These are phyloP conservation scores for Adoxophyes honmai DNA, from an alignment of 1,140 invertebrate species.

Conservation along the genomic window DNA sequence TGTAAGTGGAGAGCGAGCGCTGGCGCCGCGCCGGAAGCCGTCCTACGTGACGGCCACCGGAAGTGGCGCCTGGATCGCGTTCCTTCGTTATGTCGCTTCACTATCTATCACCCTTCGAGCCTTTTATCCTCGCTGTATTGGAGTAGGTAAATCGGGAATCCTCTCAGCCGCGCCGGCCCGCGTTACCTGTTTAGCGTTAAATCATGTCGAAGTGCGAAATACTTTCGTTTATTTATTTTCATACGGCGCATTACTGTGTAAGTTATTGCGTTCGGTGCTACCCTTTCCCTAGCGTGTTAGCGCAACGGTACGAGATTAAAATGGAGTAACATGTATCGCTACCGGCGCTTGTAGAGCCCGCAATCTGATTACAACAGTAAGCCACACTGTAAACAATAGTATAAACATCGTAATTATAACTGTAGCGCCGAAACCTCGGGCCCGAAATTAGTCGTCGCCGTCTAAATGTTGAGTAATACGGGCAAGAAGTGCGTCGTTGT, in stretches of 20 bases:
- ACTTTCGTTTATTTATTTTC: conserved; percentile 8
- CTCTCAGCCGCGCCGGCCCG: not conserved
- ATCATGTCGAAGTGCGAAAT: not conserved
- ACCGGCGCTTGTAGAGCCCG: not conserved
- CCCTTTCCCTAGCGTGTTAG: conserved; percentile 5
- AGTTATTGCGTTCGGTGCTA: not conserved
- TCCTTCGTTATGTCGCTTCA: conserved; percentile 50
- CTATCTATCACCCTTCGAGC: conserved; percentile 31
- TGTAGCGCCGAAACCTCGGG: conserved; percentile 17
- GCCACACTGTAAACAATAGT: conserved; percentile 5
- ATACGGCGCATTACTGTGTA: not conserved
- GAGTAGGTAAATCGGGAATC: not conserved
- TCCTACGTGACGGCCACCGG: conserved; percentile 69
- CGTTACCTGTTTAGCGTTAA: conserved; percentile 1
- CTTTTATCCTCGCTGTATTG: conserved; percentile 36
- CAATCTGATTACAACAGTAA: conserved; percentile 10
- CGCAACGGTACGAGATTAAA: not conserved
- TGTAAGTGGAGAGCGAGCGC: conserved; percentile 54
- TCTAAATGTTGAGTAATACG: conserved; percentile 58
- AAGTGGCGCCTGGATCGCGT: conserved; percentile 64
- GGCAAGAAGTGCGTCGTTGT: conserved; percentile 56
- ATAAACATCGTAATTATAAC: conserved; percentile 17
- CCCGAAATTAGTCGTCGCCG: conserved; percentile 49
- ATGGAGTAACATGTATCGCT: conserved; percentile 4
- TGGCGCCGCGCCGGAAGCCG: conserved; percentile 70